These are phyloP conservation scores for Tenodera sinensis DNA, from an alignment of 2,888 invertebrate genomes.

Conservation along the genomic window DNA sequence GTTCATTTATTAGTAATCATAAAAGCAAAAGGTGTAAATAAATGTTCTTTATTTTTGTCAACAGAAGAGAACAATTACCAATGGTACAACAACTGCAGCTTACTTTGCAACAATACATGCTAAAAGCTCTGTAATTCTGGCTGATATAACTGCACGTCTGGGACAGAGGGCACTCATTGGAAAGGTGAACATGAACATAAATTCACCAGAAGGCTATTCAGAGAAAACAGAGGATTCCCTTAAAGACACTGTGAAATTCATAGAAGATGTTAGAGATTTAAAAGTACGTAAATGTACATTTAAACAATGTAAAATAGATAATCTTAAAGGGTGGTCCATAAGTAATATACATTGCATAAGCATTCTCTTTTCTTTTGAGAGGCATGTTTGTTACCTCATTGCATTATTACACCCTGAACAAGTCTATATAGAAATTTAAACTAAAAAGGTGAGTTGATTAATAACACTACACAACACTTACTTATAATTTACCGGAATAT, in stretches of 20 bases:
- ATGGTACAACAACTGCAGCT: constrained; percentile 86
- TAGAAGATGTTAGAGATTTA: constrained; percentile 43
- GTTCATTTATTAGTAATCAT: background rate
- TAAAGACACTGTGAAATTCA: constrained; percentile 58
- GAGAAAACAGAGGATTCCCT: constrained; percentile 60
- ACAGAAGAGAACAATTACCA: constrained; percentile 66
- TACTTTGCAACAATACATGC: constrained; percentile 80
- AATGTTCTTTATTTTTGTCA: constrained; percentile 34
- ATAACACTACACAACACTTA: too few relatives aligned
- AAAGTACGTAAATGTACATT: constrained; percentile 22
- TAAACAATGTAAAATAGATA: background rate
- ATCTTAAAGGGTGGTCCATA: too few relatives aligned
- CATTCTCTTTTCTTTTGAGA: too few relatives aligned
- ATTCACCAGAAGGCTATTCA: constrained; percentile 57
- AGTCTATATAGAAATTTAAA: too few relatives aligned
- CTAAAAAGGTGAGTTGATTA: too few relatives aligned
- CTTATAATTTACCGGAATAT: too few relatives aligned
- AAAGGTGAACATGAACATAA: constrained; percentile 76
- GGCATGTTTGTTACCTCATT: too few relatives aligned
- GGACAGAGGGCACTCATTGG: constrained; percentile 84
- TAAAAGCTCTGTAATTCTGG: constrained; percentile 67
- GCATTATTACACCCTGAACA: too few relatives aligned
- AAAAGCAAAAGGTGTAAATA: background rate
- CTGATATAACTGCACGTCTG: constrained; percentile 58
- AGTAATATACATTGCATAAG: too few relatives aligned